A percentile compares a stretch with the other conserved stretches of the same genome.
Conservation (phyloP, 2,113 vertebrate genomes). For the Gobio gobio region DNA sequence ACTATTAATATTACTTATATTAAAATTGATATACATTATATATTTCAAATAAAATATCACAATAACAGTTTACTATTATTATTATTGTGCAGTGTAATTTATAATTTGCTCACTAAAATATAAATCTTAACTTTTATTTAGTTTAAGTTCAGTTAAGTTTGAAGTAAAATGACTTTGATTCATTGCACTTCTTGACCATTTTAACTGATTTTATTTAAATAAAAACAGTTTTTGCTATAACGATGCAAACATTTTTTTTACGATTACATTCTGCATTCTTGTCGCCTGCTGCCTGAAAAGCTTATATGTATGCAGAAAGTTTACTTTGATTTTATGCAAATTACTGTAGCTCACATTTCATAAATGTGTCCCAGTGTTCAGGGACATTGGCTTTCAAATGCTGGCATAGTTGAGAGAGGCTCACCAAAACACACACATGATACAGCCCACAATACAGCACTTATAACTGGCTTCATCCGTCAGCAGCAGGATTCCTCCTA, state of each 20-base stretch:
- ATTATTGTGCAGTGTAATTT: background rate
- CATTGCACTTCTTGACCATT: background rate
- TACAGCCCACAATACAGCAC: background rate
- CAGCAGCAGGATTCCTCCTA: conserved; percentile 35
- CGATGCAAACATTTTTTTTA: background rate
- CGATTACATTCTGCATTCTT: background rate
- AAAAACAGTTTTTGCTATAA: background rate
- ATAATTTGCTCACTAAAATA: background rate
- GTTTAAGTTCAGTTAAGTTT: background rate
- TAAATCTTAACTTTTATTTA: background rate
- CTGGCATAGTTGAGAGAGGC: background rate
- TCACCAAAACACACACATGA: conserved; percentile 8
- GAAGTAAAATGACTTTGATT: background rate
- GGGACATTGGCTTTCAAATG: conserved; percentile 13
- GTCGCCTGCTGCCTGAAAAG: background rate
- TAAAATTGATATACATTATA: too few relatives aligned
- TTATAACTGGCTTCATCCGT: background rate
- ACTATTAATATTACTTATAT: too few relatives aligned
- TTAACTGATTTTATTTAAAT: background rate
- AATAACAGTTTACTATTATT: background rate
- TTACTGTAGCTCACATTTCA: background rate
- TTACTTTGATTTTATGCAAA: conserved; percentile 1
- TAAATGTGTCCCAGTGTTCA: conserved; percentile 12
- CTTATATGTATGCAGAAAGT: background rate
- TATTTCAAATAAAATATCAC: background rate